Conservation (phyloP, 2,113 vertebrate species). For the Ondatra zibethicus region DNA sequence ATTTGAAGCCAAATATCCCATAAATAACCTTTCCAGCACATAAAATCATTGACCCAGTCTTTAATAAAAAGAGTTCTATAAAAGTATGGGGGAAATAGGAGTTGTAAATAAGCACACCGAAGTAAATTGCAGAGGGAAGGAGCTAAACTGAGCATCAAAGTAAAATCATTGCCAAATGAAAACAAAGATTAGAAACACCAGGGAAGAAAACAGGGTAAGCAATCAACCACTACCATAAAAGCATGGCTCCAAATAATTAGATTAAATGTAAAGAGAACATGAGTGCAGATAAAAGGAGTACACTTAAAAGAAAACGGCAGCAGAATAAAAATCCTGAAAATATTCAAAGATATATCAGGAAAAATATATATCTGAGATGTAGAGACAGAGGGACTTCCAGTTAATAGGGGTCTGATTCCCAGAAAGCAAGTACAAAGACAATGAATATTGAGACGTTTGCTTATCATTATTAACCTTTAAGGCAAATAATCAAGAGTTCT, state of each 20-base stretch:
- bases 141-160: slow-evolving; percentile 8
- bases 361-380: not conserved
- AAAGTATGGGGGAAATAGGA: not conserved
- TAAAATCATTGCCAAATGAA: not conserved
- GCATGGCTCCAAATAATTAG: not conserved
- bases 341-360: not conserved
- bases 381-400: not conserved
- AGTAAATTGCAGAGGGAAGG: not conserved
- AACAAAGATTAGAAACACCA: not conserved
- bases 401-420: not conserved
- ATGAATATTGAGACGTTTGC: not conserved
- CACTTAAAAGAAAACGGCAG: not conserved
- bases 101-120: not conserved
- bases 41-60: slow-evolving; percentile 21
- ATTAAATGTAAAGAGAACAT: slow-evolving; percentile 16
- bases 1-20: slow-evolving; percentile 30
- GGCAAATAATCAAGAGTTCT: not conserved
- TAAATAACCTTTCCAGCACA: slow-evolving; percentile 37
- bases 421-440: not conserved
- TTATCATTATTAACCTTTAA: not conserved
- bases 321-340: not conserved
- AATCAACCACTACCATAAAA: slow-evolving; percentile 11
- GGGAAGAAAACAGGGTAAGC: slow-evolving; percentile 23
- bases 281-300: not conserved
- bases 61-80: slow-evolving; percentile 22